A percentile compares a stretch with the other conserved stretches of the same genome.
Evolutionary conservation across 2,797 vertebrate species (phyloP).

Genomic region (Rhyacichthys aspro): DNA sequence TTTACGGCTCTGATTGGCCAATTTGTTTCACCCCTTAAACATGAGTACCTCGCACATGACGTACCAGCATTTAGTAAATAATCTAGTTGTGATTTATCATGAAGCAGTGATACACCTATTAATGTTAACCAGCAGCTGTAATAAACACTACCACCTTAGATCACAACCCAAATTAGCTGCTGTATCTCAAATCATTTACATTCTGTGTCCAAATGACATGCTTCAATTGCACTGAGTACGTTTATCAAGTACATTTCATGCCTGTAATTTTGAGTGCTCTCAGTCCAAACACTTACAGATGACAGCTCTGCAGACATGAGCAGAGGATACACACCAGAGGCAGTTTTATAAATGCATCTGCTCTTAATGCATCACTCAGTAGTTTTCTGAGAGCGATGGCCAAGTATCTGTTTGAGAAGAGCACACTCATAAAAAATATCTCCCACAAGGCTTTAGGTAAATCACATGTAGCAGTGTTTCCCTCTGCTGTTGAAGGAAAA

Average conservation of each 20-base stretch:
- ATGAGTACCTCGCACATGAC: too few relatives aligned
- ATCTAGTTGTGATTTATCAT: too few relatives aligned
- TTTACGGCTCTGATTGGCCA: too few relatives aligned
- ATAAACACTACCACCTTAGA: too few relatives aligned
- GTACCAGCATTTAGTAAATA: too few relatives aligned
- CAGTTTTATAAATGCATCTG: not conserved
- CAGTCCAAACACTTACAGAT: not conserved
- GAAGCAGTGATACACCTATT: too few relatives aligned
- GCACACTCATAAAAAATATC: not conserved
- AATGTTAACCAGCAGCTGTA: too few relatives aligned
- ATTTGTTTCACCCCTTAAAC: too few relatives aligned
- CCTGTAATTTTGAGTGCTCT: not conserved
- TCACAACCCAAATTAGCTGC: not conserved
- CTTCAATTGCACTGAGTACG: not conserved
- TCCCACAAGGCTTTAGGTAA: not conserved
- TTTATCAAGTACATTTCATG: constrained; percentile 2
- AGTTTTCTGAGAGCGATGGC: not conserved
- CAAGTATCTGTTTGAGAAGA: too few relatives aligned
- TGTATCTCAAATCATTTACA: not conserved
- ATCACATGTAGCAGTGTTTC: not conserved
- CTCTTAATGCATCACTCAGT: not conserved
- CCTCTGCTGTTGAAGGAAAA: not conserved
- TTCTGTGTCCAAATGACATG: not conserved
- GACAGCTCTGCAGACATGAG: not conserved
- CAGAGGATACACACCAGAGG: not conserved